Evolutionary conservation across 2,888 invertebrate species (phyloP), one percentile per base, ranked within the genome.

Genomic region (Pogonocherus hispidulus): DNA sequence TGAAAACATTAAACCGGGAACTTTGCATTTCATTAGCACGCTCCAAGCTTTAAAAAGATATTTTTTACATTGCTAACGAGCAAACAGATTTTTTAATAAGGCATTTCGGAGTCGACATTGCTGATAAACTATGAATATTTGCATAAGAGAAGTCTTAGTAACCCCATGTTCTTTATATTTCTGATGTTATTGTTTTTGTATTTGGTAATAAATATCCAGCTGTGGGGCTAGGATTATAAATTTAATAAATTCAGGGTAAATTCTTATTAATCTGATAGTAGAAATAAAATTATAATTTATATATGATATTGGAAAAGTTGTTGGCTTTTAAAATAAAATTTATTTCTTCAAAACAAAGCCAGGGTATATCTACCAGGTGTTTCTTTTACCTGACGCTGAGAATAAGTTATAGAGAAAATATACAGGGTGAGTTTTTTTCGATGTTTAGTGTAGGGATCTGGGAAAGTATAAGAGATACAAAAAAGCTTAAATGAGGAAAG

Each of bases 21-120:
- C 70, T 76, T 78, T 77, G 76, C 76, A 79, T 80, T 80, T 80
- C 79, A 80, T 80, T 80, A 80, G 75, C 73, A 71, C 73, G 69
- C 69, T 63, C 46, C 69, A 65, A 68, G 74, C 71, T 74, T 71
- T 66, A 76, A 74, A 71, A 78, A 76, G 73, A 78, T 75, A 71
- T 79, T 80, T 79, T 78, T 78, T 76, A 70, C 72, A 66, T 70
- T 71, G 71, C 67, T 80, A 80, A 80, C 78, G 79, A 80, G 79
- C 78, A 79, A 79, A 80, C 78, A 79, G 79, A 79, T 80, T 81
- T 81, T 79, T 79, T 79, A 79, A 79, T 79, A 78, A 79, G 78
- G 71, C 75, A 69, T 68, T 76, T 70, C 69, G 66, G 70, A 63
- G 72, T 69, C 70, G 71, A 73, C 69, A 76, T 73, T 72, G 67